Evolutionary conservation across 1,140 invertebrate species (phyloP).

Genomic region (Nylanderia fulva): DNA sequence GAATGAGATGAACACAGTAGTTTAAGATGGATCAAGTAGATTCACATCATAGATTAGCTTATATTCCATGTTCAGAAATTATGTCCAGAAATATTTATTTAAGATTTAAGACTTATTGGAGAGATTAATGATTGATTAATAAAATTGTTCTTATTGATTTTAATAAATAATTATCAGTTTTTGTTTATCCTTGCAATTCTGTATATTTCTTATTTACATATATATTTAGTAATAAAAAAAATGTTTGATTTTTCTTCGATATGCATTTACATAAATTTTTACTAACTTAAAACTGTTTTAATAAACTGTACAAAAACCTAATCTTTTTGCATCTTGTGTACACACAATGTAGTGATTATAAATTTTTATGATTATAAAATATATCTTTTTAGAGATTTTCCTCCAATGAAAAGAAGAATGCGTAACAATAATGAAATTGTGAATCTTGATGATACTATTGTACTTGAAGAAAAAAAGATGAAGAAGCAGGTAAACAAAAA

Average conservation of each 20-base stretch:
- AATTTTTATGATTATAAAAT: not conserved
- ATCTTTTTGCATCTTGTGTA: too few species aligned
- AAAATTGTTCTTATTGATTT: too few species aligned
- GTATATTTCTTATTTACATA: too few species aligned
- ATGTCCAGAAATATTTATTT: not conserved
- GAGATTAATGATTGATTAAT: too few species aligned
- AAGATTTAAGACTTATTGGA: too few species aligned
- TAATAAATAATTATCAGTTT: too few species aligned
- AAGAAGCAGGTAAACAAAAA: not conserved
- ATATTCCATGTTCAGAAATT: not conserved
- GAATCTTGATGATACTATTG: constrained; percentile 54
- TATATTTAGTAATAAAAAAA: too few species aligned
- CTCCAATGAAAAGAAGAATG: not conserved
- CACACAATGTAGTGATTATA: not conserved
- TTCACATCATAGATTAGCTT: not conserved
- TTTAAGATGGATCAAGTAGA: not conserved
- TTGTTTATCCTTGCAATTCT: not conserved
- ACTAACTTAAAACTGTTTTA: too few species aligned
- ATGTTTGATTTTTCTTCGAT: too few species aligned
- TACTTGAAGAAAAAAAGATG: not conserved
- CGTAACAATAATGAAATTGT: constrained; percentile 31
- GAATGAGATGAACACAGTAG: too few species aligned
- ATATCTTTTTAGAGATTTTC: constrained; percentile 32
- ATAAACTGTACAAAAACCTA: not conserved
- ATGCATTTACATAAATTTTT: too few species aligned